A percentile compares a stretch with the other conserved stretches of the same genome.
phyloP scores from a whole-genome alignment of 2,797 vertebrate genomes.

The Sebastes minor region DNA sequence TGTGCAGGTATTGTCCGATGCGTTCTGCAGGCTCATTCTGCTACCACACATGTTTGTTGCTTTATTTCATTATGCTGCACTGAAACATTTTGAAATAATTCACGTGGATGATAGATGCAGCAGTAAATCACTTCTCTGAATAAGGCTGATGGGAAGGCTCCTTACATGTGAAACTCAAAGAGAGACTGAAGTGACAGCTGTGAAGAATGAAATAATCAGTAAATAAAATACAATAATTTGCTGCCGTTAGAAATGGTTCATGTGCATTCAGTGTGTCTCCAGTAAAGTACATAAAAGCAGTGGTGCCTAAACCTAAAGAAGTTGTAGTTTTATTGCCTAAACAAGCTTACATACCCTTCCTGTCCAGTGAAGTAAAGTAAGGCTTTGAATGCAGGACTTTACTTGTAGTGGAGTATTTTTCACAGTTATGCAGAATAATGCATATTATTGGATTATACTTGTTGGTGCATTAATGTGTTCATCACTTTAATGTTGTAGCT shows the following conservation, averaged over 20 bases:
- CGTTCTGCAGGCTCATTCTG: not conserved
- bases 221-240: not conserved
- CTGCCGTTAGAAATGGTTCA: not conserved
- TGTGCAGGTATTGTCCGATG: not conserved
- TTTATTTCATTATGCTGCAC: not conserved
- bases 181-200: not conserved
- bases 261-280: not conserved
- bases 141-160: not conserved
- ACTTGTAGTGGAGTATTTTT: too few relatives aligned
- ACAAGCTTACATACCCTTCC: too few relatives aligned
- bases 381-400: too few relatives aligned
- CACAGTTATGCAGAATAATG: too few relatives aligned
- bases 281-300: not conserved
- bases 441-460: too few relatives aligned
- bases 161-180: not conserved
- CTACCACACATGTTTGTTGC: not conserved
- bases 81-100: not conserved
- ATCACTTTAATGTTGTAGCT: too few relatives aligned
- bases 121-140: not conserved
- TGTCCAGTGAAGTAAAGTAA: too few relatives aligned
- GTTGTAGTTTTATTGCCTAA: too few relatives aligned
- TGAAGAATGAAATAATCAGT: not conserved
- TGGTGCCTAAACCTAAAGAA: too few relatives aligned
- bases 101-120: not conserved
- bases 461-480: too few relatives aligned